Base-by-base conservation (phyloP, 2,113 vertebrate genomes). In the Xenus cinereus region DNA sequence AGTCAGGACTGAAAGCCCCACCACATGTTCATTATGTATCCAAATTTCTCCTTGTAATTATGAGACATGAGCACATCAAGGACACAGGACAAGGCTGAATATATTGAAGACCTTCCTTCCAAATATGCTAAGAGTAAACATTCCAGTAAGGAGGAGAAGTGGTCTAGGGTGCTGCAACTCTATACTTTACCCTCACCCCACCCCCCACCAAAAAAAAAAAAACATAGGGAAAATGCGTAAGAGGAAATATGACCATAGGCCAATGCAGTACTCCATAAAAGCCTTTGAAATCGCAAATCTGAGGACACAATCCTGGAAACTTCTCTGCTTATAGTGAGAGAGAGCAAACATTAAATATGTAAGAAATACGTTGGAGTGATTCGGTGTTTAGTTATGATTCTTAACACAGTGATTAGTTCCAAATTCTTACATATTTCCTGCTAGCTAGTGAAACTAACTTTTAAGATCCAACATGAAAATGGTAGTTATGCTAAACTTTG, bases 201-300 rank as follows among this genome's bases (percentile, higher is more conserved):
- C 23, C 15, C 14, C 32, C 18, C 32, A 11, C 5, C 12, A 4
- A 4, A 63, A 66, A 20, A 48, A 59, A 20, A 9, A 57, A 51
- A 57, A 6, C 1, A 14, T 1, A 41, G 27, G 13, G 14, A 68
- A 76, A 63, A 51, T 15, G 3, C 1, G 0, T 43, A 59, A 66
- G 27, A 84, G 67, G 4, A 43, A 80, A 53, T 48, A 53, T 3
- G 21, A 75, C 17, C 4, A 24, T 27, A 41, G 11, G 26, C 37
- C 33, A 41, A 5, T 37, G 37, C 22, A 64, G 33, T 48, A 21
- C 39, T 84, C 7, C 12, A 12, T 13, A 79, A 67, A 43, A n/a
- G 75, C 16, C 13, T 84, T 53, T 51, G 37, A 73, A 87, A 83
- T 64, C 13, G 19, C 18, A 79, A 53, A 77, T 51, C 27, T 9